Evolutionary conservation across 1,140 invertebrate species (phyloP), one percentile per base, ranked within the genome.

Genomic region (Drosophila sulfurigaster): DNA sequence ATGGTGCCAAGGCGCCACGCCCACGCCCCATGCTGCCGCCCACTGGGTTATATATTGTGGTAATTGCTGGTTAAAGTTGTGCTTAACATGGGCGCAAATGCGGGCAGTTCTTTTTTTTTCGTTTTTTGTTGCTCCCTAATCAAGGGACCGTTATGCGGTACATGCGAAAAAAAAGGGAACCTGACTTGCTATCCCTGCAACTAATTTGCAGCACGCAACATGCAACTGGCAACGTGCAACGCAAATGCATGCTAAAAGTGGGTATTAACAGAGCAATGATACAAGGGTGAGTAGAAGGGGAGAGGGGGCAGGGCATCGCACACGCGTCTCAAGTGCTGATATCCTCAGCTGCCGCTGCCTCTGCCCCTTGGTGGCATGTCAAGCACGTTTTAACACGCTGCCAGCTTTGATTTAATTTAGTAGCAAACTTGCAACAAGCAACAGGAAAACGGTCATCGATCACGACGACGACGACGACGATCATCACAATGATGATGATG

Each of bases 391-490:
- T 88, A 88, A 75, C 80, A 83, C 85, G 80, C 83, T 83, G 83
- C 83, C 83, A 87, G 83, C 82, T 88, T 87, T 87, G 83, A 87
- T 87, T 87, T 87, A 88, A 87, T 87, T 89, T 89, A 88, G 83
- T 83, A 75, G 77, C 83, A 80, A 64, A 79, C 79, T 69, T 49
- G 65, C 35, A 73, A 68, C 64, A 64, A 38, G n/a, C 45, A 20
- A 45, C 58, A 76, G 72, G 72, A 81, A 88, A 75, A 75, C 62
- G 74, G 45, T 73, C 82, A 88, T 88, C 80, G 83, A 87, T 87
- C 82, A 87, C 69, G 77, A 56, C 71, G 32, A 32, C 43, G 45
- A 58, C 32, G 25, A 45, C 8, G 46, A 57, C 16, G 25, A 49
- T 54, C 10, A 71, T 11, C 10, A 59, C 11, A n/a, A 54, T 51